Conservation (phyloP, 2,888 invertebrate genomes). For the Eulithis prunata region DNA sequence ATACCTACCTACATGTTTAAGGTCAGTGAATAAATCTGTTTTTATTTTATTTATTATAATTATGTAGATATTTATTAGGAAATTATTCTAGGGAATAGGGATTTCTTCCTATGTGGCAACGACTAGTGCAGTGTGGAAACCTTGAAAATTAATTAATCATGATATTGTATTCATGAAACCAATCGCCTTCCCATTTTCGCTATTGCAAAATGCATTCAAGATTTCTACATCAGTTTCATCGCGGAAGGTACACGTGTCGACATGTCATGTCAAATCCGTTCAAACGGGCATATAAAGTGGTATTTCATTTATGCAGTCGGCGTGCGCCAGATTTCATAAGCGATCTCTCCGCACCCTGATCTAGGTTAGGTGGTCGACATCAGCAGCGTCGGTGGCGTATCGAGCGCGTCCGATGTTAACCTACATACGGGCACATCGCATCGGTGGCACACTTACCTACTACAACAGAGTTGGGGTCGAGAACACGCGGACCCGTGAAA, state of each 20-base stretch:
- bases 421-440: slow-evolving; percentile 72
- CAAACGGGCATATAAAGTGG: slow-evolving; percentile 66
- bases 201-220: slow-evolving; percentile 36
- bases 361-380: slow-evolving; percentile 83
- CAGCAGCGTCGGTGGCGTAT: slow-evolving; percentile 76
- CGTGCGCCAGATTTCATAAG: slow-evolving; percentile 83
- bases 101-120: too few species aligned
- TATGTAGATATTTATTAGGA: too few species aligned
- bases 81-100: too few species aligned
- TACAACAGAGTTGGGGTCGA: slow-evolving; percentile 72
- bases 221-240: slow-evolving; percentile 36
- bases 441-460: slow-evolving; percentile 69
- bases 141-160: too few species aligned
- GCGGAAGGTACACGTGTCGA: slow-evolving; percentile 40
- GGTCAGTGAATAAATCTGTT: too few species aligned
- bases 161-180: neutral
- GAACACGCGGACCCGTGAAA: slow-evolving; percentile 74
- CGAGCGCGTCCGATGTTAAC: slow-evolving; percentile 83
- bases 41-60: too few species aligned
- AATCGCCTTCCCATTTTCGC: slow-evolving; percentile 30
- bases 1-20: too few species aligned
- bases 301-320: slow-evolving; percentile 76
- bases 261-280: slow-evolving; percentile 53
- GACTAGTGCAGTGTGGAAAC: too few species aligned
- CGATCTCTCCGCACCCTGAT: slow-evolving; percentile 83